phyloP scores from a whole-genome alignment of 2,797 vertebrate genomes.

The Erethizon dorsatum region DNA sequence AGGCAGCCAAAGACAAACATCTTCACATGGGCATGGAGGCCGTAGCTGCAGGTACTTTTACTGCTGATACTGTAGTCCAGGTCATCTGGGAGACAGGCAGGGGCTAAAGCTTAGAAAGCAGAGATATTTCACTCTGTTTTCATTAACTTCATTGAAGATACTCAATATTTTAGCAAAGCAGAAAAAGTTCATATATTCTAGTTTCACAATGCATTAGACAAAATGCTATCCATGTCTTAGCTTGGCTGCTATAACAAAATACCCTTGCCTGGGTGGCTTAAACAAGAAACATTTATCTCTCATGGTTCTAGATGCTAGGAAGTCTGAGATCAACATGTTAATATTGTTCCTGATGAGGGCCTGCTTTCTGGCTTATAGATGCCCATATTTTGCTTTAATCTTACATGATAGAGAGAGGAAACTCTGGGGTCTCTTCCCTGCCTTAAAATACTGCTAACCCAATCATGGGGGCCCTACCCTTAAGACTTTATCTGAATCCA shows the following conservation, averaged over 20 bases:
- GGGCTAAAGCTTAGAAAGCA: not conserved
- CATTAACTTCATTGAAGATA: constrained; percentile 35
- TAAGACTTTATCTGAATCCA: constrained; percentile 19
- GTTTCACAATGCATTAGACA: constrained; percentile 3
- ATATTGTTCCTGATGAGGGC: not conserved
- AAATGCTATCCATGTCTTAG: constrained; percentile 25
- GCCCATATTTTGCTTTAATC: constrained; percentile 5
- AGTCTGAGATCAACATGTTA: not conserved
- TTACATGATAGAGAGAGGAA: not conserved
- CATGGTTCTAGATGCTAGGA: not conserved
- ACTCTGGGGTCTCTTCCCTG: not conserved
- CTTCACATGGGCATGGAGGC: not conserved
- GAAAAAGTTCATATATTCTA: constrained; percentile 42
- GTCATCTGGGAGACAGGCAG: not conserved
- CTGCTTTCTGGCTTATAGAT: not conserved
- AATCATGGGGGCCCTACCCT: not conserved
- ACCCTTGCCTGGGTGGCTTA: not conserved
- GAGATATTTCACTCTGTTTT: constrained; percentile 47
- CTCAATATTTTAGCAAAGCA: constrained; percentile 55
- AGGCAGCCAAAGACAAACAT: not conserved
- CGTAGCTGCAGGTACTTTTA: not conserved
- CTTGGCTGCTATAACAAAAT: not conserved
- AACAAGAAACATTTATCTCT: not conserved
- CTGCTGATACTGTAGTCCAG: not conserved
- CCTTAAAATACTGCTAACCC: not conserved